Evolutionary conservation across 2,797 vertebrate genomes (phyloP).

Genomic region (Catharus ustulatus): DNA sequence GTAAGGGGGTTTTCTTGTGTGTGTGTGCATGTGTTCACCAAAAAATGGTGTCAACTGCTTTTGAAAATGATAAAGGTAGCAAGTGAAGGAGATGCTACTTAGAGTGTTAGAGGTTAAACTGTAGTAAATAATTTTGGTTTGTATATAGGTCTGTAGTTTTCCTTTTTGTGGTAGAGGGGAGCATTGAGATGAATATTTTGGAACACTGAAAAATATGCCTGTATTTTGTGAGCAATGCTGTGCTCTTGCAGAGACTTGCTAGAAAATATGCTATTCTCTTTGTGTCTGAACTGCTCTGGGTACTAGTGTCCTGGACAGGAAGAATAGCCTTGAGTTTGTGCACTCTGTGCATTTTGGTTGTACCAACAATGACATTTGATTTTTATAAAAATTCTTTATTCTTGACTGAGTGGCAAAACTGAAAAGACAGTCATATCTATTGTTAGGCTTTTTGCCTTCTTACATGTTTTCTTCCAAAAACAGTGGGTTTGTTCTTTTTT

Average conservation of each 20-base stretch:
- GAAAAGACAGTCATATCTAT: not conserved
- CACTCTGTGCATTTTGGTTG: not conserved
- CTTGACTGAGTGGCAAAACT: not conserved
- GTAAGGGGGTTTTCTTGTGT: not conserved
- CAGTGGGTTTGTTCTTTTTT: not conserved
- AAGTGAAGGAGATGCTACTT: not conserved
- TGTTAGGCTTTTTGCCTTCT: fast-evolving
- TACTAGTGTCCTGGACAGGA: not conserved
- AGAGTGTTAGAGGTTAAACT: not conserved
- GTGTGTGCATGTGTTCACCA: not conserved
- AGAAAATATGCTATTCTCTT: not conserved
- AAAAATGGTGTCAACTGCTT: not conserved
- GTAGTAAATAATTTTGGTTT: not conserved
- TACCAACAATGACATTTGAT: not conserved
- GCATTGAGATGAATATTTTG: not conserved
- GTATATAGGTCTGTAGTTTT: not conserved
- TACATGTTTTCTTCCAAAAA: not conserved
- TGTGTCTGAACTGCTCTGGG: not conserved
- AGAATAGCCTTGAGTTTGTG: not conserved
- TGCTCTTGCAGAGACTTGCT: not conserved
- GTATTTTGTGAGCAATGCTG: not conserved
- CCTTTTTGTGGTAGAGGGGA: not conserved
- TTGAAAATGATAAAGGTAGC: not conserved
- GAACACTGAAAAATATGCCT: not conserved
- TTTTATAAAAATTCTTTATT: not conserved